A percentile compares a stretch with the other conserved stretches of the same genome.
These are phyloP conservation scores for Ovis canadensis DNA, from an alignment of 2,113 vertebrate genomes.

Conservation along the genomic window DNA sequence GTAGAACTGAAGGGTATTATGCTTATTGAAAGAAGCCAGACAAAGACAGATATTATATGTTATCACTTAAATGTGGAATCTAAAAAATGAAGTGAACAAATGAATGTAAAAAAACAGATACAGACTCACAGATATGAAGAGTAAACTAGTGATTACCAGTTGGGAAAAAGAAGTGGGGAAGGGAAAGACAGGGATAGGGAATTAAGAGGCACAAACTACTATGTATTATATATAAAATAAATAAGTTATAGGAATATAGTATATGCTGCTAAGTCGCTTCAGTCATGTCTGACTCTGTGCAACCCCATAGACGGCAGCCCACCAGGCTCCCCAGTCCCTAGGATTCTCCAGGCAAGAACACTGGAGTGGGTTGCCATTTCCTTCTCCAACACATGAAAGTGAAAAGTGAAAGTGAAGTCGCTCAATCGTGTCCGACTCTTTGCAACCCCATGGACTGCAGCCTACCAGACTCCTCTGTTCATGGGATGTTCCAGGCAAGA, in stretches of 20 bases:
- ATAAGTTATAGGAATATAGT: neutral
- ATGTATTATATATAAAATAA: neutral
- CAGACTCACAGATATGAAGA: neutral
- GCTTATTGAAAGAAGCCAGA: neutral
- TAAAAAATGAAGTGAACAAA: neutral
- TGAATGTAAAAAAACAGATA: neutral
- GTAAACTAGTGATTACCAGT: neutral
- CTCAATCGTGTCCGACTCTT: no score
- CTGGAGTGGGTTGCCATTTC: no score
- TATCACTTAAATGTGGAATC: neutral
- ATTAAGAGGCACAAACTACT: neutral
- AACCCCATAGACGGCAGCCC: no score
- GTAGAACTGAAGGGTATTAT: neutral
- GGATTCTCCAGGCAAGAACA: no score
- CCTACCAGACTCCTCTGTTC: no score
- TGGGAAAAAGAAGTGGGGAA: neutral
- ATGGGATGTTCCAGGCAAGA: no score
- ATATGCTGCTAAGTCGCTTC: neutral
- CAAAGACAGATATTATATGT: neutral
- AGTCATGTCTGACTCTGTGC: no score
- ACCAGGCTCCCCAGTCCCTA: no score
- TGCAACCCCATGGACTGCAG: no score
- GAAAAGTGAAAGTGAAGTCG: no score
- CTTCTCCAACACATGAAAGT: no score
- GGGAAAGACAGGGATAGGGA: neutral